Evolutionary conservation across 2,888 invertebrate genomes (phyloP), one percentile per base, ranked within the genome.

Genomic region (Allygus modestus): DNA sequence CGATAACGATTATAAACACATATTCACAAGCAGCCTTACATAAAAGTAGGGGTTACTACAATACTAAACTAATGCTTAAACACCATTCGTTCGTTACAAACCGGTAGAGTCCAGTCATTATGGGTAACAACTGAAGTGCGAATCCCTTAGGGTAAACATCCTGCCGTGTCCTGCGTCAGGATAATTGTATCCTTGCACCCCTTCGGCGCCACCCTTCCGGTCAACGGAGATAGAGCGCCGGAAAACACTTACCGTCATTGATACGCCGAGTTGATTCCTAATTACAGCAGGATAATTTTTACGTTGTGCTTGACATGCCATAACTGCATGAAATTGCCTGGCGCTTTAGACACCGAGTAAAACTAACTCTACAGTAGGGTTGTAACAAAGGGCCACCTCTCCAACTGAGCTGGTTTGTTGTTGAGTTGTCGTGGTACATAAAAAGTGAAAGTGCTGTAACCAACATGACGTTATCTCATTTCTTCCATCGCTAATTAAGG

Each of bases 21-120:
- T n/a, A n/a, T n/a, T n/a, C n/a, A n/a, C n/a, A n/a, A n/a, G n/a
- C n/a, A n/a, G n/a, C n/a, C n/a, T n/a, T n/a, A n/a, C n/a, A n/a
- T n/a, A n/a, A n/a, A n/a, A n/a, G n/a, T n/a, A n/a, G n/a, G n/a
- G n/a, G n/a, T n/a, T n/a, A n/a, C n/a, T n/a, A n/a, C n/a, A n/a
- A n/a, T n/a, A n/a, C n/a, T n/a, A n/a, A n/a, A n/a, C n/a, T n/a
- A n/a, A n/a, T n/a, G n/a, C n/a, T n/a, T n/a, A n/a, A 37, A 7
- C 37, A 37, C 9, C 37, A 9, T 37, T 9, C 37, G 37, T 37
- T 9, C 37, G 37, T 37, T 37, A 37, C 4, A 37, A 37, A 31
- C 65, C 65, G 65, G 65, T 65, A 65, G 17, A 15, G 65, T 31
- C 65, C 65, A 65, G 65, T 65, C 65, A 65, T 58, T 28, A 31